Percentiles rank a stretch among this genome's conserved stretches.
Conservation (phyloP, 37 sponge, comb jelly and placozoan species). For the Halisarca cf. caerulea region DNA sequence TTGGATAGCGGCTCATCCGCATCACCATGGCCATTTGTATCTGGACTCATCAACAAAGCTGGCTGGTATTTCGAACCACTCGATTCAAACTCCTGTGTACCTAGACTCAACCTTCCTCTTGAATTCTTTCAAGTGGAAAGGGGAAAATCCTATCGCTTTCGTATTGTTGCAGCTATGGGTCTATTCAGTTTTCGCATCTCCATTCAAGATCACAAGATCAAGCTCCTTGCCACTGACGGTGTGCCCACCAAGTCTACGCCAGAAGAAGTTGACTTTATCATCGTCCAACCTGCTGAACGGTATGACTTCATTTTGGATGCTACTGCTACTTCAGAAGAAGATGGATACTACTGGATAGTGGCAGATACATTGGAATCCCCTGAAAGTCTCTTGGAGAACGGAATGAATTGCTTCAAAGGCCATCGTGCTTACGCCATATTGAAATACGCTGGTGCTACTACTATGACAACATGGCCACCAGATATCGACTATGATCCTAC, state of each 20-base stretch:
- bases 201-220: conserved; percentile 77
- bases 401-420: neutral
- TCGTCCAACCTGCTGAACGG: conserved; percentile 75
- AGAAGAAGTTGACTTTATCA: conserved; percentile 56
- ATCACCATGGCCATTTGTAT: conserved; percentile 33
- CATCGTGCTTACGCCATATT: conserved; percentile 11
- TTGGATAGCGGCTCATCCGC: conserved; percentile 28
- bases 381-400: neutral
- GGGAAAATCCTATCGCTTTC: conserved; percentile 66
- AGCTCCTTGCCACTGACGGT: conserved; percentile 80
- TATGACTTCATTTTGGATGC: conserved; percentile 61
- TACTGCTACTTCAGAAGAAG: conserved; percentile 43
- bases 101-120: neutral
- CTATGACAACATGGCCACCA: neutral
- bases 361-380: conserved; percentile 64
- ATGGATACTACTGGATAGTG: conserved; percentile 58
- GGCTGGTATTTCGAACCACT: conserved; percentile 38
- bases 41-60: conserved; percentile 72
- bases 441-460: neutral
- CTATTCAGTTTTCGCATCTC: conserved; percentile 54
- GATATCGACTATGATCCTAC: neutral
- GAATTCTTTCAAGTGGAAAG: conserved; percentile 34
- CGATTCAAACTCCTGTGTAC: neutral
- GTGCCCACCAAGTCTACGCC: conserved; percentile 40
- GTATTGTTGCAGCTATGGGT: conserved; percentile 70